Evolutionary conservation across 2,113 vertebrate genomes (phyloP), one percentile per base, ranked within the genome.

Genomic region (Semicossyphus pulcher): DNA sequence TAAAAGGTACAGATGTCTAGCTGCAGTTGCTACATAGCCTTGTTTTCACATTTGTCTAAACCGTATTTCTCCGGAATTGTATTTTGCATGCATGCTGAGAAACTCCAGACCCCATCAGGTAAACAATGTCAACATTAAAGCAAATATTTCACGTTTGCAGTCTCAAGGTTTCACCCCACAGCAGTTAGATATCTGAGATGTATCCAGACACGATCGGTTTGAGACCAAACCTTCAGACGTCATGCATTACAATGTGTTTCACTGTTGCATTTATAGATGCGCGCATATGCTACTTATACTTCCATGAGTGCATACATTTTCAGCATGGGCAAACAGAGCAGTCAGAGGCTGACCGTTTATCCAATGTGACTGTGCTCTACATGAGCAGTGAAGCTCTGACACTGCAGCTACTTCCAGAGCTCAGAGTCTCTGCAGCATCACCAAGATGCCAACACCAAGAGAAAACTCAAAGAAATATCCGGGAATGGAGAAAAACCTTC

Each of bases 301-400:
- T 78, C 64, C 76, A 80, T 29, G 73, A 69, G 18, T 23, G 67
- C 36, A 12, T 76, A 26, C 20, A 51, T 82, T 69, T 78, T 79
- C 76, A 76, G 78, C 83, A 29, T 37, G 78, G 62, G 1, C 80
- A 79, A 74, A 16, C 65, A 47, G 45, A 70, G 67, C 72, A 66
- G 67, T 72, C 65, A 61, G 72, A 62, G 68, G 21, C 53, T 37
- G 76, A 56, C 36, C 28, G 4, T 36, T 78, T 63, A 88, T 85
- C 0, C 1, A 10, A 76, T 51, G 51, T 14, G 80, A 72, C 65
- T 1, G 70, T 56, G 65, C 72, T 75, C 80, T 60, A 66, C 72
- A 75, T 80, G 37, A 1, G 56, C 77, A 78, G 20, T 37, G 63
- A 76, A 57, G 71, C 80, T 73, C 45, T 6, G 63, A 72, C 58